phyloP scores from a whole-genome alignment of 2,797 vertebrate species.

The Hippocampus kuda region DNA sequence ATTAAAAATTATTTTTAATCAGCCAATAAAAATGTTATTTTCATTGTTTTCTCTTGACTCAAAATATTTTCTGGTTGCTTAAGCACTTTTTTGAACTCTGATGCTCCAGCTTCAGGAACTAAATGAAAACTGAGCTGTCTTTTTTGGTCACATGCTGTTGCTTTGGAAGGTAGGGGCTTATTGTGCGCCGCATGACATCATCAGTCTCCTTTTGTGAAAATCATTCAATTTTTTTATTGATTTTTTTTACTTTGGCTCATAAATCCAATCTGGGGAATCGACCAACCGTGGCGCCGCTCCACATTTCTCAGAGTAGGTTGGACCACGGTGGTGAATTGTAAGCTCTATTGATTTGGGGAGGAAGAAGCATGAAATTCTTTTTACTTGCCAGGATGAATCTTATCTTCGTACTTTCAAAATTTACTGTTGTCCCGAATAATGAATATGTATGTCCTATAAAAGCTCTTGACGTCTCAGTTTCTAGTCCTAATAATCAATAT shows the following conservation, averaged over 20 bases:
- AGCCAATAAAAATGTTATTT: not conserved
- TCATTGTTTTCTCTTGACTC: not conserved
- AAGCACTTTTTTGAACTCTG: not conserved
- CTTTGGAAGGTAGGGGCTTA: conserved; percentile 16
- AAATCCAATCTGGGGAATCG: conserved; percentile 18
- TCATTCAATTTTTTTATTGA: conserved; percentile 25
- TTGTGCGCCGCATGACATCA: conserved; percentile 26
- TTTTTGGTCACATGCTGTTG: not conserved
- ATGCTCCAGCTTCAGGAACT: not conserved
- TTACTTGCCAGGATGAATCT: conserved; percentile 6
- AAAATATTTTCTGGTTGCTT: not conserved
- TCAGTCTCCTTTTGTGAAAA: conserved; percentile 13
- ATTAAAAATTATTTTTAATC: no score
- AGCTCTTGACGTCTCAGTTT: not conserved
- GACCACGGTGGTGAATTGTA: conserved; percentile 13
- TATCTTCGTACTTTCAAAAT: not conserved
- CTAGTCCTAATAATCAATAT: no score
- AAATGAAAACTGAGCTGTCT: not conserved
- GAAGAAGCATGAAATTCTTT: conserved; percentile 13
- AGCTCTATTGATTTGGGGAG: conserved; percentile 27
- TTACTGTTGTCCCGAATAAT: no score
- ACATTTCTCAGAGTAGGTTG: conserved; percentile 22
- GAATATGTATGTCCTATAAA: not conserved
- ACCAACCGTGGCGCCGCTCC: conserved; percentile 26
- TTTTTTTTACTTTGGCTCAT: conserved; percentile 13